Percentiles rank a stretch among this genome's conserved stretches.
Evolutionary conservation across 1,140 invertebrate genomes (phyloP).

Genomic region (Proales similis): DNA sequence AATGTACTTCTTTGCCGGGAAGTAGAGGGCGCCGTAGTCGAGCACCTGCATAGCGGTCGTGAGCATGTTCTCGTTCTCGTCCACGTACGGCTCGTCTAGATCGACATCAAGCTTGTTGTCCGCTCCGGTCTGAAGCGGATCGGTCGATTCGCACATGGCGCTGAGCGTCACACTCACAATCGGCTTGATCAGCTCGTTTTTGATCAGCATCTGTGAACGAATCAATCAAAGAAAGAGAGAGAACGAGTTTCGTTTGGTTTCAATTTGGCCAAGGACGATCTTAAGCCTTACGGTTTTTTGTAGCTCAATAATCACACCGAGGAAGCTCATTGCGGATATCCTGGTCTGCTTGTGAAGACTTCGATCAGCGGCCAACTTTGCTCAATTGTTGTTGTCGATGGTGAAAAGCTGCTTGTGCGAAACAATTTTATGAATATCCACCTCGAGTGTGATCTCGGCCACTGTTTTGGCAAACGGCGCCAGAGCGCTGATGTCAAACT

Average conservation of each 20-base stretch:
- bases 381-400: no score
- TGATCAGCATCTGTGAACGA: slow-evolving; percentile 12
- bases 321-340: slow-evolving; percentile 32
- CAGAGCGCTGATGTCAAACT: slow-evolving; percentile 12
- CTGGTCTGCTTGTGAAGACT: slow-evolving; percentile 14
- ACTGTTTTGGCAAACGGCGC: slow-evolving; percentile 7
- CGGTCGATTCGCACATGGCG: slow-evolving; percentile 33
- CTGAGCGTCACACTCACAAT: slow-evolving; percentile 12
- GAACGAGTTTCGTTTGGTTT: no score
- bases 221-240: no score
- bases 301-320: slow-evolving; percentile 22
- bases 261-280: neutral
- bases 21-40: slow-evolving; percentile 26
- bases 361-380: slow-evolving; percentile 10
- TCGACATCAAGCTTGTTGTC: slow-evolving; percentile 25
- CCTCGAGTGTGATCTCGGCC: slow-evolving; percentile 16
- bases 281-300: slow-evolving; percentile 20
- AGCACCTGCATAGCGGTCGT: slow-evolving; percentile 31
- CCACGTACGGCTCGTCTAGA: slow-evolving; percentile 8
- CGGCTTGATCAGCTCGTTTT: slow-evolving; percentile 29
- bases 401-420: neutral
- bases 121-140: slow-evolving; percentile 31
- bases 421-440: neutral
- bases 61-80: slow-evolving; percentile 31
- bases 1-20: slow-evolving; percentile 31